Evolutionary conservation across 2,888 invertebrate genomes (phyloP).

Genomic region (Punctoribates punctum): DNA sequence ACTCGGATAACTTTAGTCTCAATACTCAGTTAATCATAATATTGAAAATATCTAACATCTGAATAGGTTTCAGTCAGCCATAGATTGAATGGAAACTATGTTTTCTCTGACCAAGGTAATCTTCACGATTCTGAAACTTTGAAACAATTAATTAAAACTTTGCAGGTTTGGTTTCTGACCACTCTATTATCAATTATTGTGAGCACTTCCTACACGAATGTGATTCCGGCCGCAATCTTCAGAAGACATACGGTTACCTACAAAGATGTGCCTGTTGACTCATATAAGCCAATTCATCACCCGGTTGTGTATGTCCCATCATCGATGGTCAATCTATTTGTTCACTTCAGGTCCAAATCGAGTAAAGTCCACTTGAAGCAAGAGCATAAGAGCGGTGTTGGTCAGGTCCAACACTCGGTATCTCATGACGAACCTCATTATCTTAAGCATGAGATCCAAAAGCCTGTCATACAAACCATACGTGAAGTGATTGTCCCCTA

Average conservation of each 20-base stretch:
- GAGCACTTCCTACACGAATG: background rate
- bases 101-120: too few relatives aligned
- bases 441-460: background rate
- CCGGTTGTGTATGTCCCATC: background rate
- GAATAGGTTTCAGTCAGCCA: too few relatives aligned
- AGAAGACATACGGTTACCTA: slow-evolving; percentile 7
- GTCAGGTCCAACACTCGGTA: background rate
- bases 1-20: too few relatives aligned
- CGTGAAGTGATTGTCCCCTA: slow-evolving; percentile 36
- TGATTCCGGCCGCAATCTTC: background rate
- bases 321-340: background rate
- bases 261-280: slow-evolving; percentile 6
- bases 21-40: too few relatives aligned
- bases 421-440: slow-evolving; percentile 26
- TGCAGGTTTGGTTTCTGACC: too few relatives aligned
- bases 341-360: background rate
- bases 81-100: too few relatives aligned
- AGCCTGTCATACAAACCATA: slow-evolving; percentile 22
- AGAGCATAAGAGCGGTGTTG: background rate
- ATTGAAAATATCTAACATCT: too few relatives aligned
- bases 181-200: too few relatives aligned
- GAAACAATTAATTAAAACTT: too few relatives aligned
- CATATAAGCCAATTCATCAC: background rate
- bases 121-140: too few relatives aligned
- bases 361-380: background rate